A percentile compares a stretch with the other conserved stretches of the same genome.
Conservation (phyloP, 2,888 invertebrate genomes). For the Eupithecia centaureata region DNA sequence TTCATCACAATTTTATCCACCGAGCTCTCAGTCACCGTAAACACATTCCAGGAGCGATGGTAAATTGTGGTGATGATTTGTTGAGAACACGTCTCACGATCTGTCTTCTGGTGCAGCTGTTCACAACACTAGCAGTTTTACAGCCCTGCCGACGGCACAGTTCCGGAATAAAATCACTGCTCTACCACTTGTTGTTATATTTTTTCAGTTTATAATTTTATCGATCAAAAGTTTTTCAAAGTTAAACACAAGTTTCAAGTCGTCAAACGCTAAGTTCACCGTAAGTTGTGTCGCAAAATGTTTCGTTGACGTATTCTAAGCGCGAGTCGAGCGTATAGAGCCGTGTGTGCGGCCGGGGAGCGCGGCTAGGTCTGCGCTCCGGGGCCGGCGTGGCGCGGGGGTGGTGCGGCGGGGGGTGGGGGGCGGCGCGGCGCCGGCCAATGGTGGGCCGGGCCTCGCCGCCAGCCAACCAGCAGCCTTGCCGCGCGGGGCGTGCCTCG, state of each 20-base stretch:
- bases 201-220: not conserved
- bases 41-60: not conserved
- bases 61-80: not conserved
- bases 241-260: not conserved
- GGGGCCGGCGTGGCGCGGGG: slow-evolving; percentile 39
- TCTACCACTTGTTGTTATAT: not conserved
- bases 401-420: slow-evolving; percentile 47
- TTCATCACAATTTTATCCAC: slow-evolving; percentile 9
- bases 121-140: slow-evolving; percentile 9
- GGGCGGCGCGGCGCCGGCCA: slow-evolving; percentile 60
- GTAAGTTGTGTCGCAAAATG: slow-evolving; percentile 27
- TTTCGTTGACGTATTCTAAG: slow-evolving; percentile 36
- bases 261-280: slow-evolving; percentile 22
- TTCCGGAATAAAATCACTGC: slow-evolving; percentile 13
- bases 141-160: slow-evolving; percentile 30
- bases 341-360: slow-evolving; percentile 42
- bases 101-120: not conserved
- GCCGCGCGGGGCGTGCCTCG: slow-evolving; percentile 72
- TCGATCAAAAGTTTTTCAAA: slow-evolving; percentile 7
- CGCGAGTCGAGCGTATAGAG: slow-evolving; percentile 40
- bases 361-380: slow-evolving; percentile 53
- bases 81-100: not conserved
- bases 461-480: slow-evolving; percentile 57
- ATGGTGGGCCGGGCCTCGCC: slow-evolving; percentile 51
- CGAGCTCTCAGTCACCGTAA: not conserved